Percentiles rank a stretch among this genome's conserved stretches.
Conservation (phyloP, 2,888 invertebrate genomes). For the Troglohyphantes excavatus region DNA sequence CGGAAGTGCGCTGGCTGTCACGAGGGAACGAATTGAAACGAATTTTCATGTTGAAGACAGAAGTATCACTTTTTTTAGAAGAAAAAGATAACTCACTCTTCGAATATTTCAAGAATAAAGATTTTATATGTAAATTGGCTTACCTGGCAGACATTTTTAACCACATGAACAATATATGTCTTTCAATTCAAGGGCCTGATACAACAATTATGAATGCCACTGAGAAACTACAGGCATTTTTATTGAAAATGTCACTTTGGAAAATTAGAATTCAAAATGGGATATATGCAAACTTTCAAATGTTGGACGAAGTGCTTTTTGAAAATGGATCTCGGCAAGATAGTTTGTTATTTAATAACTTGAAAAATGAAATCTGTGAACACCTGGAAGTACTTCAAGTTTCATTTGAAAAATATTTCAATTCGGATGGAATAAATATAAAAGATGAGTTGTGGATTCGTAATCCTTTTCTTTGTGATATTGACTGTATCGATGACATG, state of each 20-base stretch:
- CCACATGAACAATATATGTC: slow-evolving; percentile 64
- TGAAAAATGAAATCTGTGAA: slow-evolving; percentile 36
- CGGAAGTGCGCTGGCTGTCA: slow-evolving; percentile 37
- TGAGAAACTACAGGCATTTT: slow-evolving; percentile 71
- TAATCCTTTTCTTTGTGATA: slow-evolving; percentile 73
- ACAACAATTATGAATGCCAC: slow-evolving; percentile 68
- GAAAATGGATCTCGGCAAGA: slow-evolving; percentile 53
- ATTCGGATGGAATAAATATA: slow-evolving; percentile 64
- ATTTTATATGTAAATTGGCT: slow-evolving; percentile 62
- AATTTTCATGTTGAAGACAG: no score
- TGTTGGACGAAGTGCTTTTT: slow-evolving; percentile 61
- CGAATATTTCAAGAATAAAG: slow-evolving; percentile 59
- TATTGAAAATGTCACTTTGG: slow-evolving; percentile 67
- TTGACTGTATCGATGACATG: slow-evolving; percentile 53
- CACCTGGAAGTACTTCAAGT: no score
- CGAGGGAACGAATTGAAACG: no score
- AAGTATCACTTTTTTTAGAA: not conserved
- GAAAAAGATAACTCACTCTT: slow-evolving; percentile 55
- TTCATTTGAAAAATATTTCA: no score
- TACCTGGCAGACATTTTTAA: slow-evolving; percentile 68
- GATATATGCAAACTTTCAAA: slow-evolving; percentile 72
- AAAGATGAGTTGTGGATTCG: slow-evolving; percentile 71
- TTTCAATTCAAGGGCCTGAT: slow-evolving; percentile 71
- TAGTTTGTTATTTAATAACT: slow-evolving; percentile 61
- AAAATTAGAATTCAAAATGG: slow-evolving; percentile 69